Evolutionary conservation across 1,140 invertebrate species (phyloP), one percentile per base, ranked within the genome.

Genomic region (Delia radicum): DNA sequence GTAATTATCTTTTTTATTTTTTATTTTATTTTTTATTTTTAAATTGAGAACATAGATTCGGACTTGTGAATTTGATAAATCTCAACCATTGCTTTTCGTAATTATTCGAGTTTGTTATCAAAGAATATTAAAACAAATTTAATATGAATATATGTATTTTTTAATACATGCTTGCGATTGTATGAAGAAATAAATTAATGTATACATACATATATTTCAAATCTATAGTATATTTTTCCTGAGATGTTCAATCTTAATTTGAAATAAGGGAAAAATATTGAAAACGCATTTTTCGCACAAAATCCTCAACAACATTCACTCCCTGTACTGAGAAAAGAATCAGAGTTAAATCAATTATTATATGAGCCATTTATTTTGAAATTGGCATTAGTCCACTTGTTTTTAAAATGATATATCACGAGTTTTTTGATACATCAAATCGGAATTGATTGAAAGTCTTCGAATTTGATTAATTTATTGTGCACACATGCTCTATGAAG

Each of bases 21-120:
- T 18, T 26, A 72, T 55, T 24, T 15, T 55, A 15, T 18, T 55
- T n/a, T 55, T 21, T 15, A 73, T 73, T 78, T 74, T 27, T 74
- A 76, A 77, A 83, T 82, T 77, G 80, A 71, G 79, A 73, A 81
- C 80, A 81, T 80, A 76, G 80, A 73, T 82, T 82, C 79, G 81
- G 81, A 77, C 48, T 55, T 55, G 48, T 55, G 48, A 55, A 55
- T 55, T 55, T 55, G 3, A 55, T 55, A 24, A 55, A 55, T 21
- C n/a, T 55, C 48, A 55, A 55, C 15, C 48, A 21, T n/a, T n/a
- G n/a, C n/a, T n/a, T n/a, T n/a, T 21, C 48, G 18, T 42, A 10
- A 10, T 42, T 10, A 42, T 42, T 42, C n/a, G 12, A 3, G 3
- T 1, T 10, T 42, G 8, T 55, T 55, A 55, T 55, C 48, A 55